A percentile compares a stretch with the other conserved stretches of the same genome.
phyloP scores from a whole-genome alignment of 2,888 invertebrate species.

The Thelaira solivaga region DNA sequence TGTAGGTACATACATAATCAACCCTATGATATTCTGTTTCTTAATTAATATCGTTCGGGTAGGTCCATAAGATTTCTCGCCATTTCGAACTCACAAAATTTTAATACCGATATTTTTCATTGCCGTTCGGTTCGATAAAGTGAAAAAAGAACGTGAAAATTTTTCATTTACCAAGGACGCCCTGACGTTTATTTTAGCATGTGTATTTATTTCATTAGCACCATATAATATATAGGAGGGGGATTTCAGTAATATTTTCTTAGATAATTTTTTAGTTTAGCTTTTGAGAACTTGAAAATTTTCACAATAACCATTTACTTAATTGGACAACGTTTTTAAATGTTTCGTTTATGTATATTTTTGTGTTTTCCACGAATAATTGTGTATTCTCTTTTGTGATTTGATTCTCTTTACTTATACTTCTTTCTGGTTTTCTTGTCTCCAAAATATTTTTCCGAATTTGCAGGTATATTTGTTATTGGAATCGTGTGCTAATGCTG shows the following conservation, averaged over 20 bases:
- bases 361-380: constrained; percentile 62
- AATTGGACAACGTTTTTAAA: constrained; percentile 43
- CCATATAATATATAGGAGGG: constrained; percentile 31
- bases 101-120: constrained; percentile 34
- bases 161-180: constrained; percentile 57
- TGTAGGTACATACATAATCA: neutral
- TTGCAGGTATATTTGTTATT: constrained; percentile 63
- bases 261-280: constrained; percentile 1
- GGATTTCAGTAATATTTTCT: constrained; percentile 10
- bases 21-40: neutral
- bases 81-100: constrained; percentile 7
- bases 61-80: constrained; percentile 16
- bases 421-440: constrained; percentile 55
- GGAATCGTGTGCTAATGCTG: constrained; percentile 59
- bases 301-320: constrained; percentile 41
- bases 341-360: constrained; percentile 57
- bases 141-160: constrained; percentile 42
- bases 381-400: constrained; percentile 51
- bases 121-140: constrained; percentile 26
- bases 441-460: constrained; percentile 58
- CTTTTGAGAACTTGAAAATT: neutral
- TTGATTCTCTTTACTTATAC: constrained; percentile 49
- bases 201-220: constrained; percentile 52
- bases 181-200: constrained; percentile 50
- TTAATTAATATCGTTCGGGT: constrained; percentile 5